A percentile compares a stretch with the other conserved stretches of the same genome.
Evolutionary conservation across 2,797 vertebrate species (phyloP).

Genomic region (Rhinogobio ventralis): DNA sequence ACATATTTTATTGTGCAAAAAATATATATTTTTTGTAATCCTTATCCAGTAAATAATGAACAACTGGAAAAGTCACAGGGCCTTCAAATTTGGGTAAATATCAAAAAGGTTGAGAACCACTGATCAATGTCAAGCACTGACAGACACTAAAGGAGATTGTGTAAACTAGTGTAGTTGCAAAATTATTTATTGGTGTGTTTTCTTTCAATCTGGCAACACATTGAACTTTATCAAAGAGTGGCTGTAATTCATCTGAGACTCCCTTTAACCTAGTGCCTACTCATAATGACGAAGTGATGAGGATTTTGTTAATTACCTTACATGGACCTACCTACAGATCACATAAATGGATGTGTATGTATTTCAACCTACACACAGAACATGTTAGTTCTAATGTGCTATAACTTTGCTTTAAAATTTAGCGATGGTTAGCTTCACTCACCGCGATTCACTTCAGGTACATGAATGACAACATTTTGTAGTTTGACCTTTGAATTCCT

Average conservation of each 20-base stretch:
- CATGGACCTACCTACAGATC: not conserved
- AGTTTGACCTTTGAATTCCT: not conserved
- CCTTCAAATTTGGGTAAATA: not conserved
- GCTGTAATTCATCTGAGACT: not conserved
- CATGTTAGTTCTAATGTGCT: not conserved
- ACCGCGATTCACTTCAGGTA: not conserved
- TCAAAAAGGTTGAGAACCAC: not conserved
- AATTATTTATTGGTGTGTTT: not conserved
- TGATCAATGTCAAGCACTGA: not conserved
- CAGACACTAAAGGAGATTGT: not conserved
- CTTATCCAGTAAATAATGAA: too few species aligned
- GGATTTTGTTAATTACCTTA: not conserved
- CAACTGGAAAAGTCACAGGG: too few species aligned
- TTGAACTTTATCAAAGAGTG: not conserved
- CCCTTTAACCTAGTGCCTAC: constrained; percentile 28
- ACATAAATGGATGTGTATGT: too few species aligned
- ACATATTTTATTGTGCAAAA: too few species aligned
- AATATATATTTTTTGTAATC: too few species aligned
- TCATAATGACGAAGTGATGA: not conserved
- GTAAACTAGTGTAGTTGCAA: not conserved
- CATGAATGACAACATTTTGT: too few species aligned
- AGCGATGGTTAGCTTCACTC: not conserved
- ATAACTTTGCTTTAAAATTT: not conserved
- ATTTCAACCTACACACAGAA: not conserved
- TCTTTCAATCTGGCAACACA: constrained; percentile 26